phyloP scores from a whole-genome alignment of 2,113 vertebrate genomes.

The Pangasianodon gigas region DNA sequence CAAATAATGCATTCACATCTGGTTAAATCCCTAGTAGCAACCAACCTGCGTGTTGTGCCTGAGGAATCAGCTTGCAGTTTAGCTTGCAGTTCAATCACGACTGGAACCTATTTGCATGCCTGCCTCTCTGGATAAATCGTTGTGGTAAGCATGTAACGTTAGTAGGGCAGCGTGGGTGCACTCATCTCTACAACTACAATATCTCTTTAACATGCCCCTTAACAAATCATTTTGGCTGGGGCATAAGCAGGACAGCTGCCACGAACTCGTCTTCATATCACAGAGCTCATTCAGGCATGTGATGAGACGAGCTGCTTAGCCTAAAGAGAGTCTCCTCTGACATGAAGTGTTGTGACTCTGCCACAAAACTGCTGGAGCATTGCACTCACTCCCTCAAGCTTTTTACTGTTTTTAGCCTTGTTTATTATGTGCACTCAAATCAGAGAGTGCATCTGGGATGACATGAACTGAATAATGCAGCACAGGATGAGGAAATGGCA shows the following conservation, averaged over 20 bases:
- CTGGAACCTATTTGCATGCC: neutral
- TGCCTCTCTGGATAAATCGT: neutral
- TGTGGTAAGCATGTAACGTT: neutral
- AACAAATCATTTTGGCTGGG: slow-evolving; percentile 31
- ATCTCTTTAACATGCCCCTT: slow-evolving; percentile 1
- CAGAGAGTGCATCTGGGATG: slow-evolving; percentile 4
- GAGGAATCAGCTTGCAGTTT: neutral
- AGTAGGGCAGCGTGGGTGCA: slow-evolving; percentile 8
- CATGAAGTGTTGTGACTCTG: slow-evolving; percentile 40
- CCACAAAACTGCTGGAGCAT: slow-evolving; percentile 38
- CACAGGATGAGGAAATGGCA: slow-evolving; percentile 2
- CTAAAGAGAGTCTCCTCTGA: slow-evolving; percentile 30
- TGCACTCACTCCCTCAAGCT: slow-evolving; percentile 27
- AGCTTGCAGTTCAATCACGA: neutral
- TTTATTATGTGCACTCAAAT: slow-evolving; percentile 27
- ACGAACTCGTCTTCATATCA: slow-evolving; percentile 30
- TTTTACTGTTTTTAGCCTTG: slow-evolving; percentile 43
- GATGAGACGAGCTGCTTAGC: slow-evolving; percentile 28
- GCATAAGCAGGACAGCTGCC: slow-evolving; percentile 24
- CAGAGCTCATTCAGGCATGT: slow-evolving; percentile 28
- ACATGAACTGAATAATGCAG: slow-evolving; percentile 28
- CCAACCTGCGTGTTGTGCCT: neutral
- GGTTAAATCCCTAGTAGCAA: neutral
- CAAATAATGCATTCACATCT: neutral
- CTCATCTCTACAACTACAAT: neutral